Base-by-base conservation (phyloP, 1,140 invertebrate genomes). In the Trachymyrmex septentrionalis region DNA sequence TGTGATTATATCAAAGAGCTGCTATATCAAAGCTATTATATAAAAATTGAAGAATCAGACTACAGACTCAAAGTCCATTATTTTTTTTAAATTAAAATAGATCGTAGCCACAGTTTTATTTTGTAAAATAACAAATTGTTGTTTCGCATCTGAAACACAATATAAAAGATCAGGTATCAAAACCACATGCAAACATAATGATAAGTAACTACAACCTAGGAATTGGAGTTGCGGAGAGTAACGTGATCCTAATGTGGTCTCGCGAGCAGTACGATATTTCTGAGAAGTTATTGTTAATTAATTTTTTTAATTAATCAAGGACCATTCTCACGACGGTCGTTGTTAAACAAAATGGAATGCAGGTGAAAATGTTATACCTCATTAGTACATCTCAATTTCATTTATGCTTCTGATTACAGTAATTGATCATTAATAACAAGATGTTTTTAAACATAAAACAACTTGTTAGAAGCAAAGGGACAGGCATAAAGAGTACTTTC, bases 171-270 rank as follows among this genome's bases (percentile, higher is more conserved):
- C 75, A 27, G 30, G 9, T 86, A 57, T 86, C 50, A 14, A 30
- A 19, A 59, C 64, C 73, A 38, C 67, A 61, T 73, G 80, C 80
- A 82, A 82, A 82, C 53, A 72, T 82, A 73, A 73, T 48, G 38
- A 14, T 55, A 73, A 73, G 34, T 55, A 73, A 73, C 21, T 59
- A 72, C 3, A 21, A 57, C 14, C 21, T 44, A 34, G 38, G 5
- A 21, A 73, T 67, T 1, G 19, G 16, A 85, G 75, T 72, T 80
- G 63, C 24, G 75, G 84, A 34, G 16, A 57, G 75, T 86, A 80
- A 86, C 50, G 30, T 59, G 63, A 67, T 19, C 38, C 72, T 67
- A 59, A 78, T 86, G 75, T n/a, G 21, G 16, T 19, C 48, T 77
- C 82, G 44, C 19, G 14, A 76, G 24, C 50, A 78, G 10, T 50